Conservation (phyloP, 2,888 invertebrate species). For the Lamellibrachia satsuma region DNA sequence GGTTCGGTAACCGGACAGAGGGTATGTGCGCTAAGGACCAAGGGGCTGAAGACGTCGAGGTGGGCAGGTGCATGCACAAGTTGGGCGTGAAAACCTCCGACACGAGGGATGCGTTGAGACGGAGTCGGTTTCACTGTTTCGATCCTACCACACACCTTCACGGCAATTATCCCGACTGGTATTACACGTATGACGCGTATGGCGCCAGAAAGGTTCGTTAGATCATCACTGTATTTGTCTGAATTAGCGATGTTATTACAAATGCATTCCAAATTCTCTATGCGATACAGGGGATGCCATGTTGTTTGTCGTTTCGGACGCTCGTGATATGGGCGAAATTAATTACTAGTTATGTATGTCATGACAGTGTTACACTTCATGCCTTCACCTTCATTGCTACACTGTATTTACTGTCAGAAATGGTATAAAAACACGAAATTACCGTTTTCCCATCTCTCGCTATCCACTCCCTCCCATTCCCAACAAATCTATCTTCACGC, state of each 20-base stretch:
- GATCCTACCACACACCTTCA: slow-evolving; percentile 52
- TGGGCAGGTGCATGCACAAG: slow-evolving; percentile 58
- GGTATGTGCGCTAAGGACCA: slow-evolving; percentile 45
- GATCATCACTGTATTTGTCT: background rate
- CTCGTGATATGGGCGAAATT: too few relatives aligned
- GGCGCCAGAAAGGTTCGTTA: slow-evolving; percentile 52
- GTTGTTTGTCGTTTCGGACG: too few relatives aligned
- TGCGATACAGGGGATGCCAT: too few relatives aligned
- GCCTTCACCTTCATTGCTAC: too few relatives aligned
- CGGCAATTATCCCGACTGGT: slow-evolving; percentile 59
- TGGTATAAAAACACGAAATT: too few relatives aligned
- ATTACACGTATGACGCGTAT: slow-evolving; percentile 54
- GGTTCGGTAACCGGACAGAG: slow-evolving; percentile 36
- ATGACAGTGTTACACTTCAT: too few relatives aligned
- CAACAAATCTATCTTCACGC: too few relatives aligned
- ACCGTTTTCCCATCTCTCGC: too few relatives aligned
- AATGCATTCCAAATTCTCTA: too few relatives aligned
- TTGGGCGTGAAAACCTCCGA: slow-evolving; percentile 55
- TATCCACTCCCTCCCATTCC: too few relatives aligned
- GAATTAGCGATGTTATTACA: background rate
- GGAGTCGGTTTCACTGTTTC: slow-evolving; percentile 62
- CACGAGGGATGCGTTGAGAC: slow-evolving; percentile 52
- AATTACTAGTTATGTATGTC: too few relatives aligned
- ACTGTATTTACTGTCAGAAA: too few relatives aligned
- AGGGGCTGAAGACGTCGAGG: slow-evolving; percentile 59